These are phyloP conservation scores for Conger conger DNA, from an alignment of 2,113 vertebrate species.

Conservation along the genomic window DNA sequence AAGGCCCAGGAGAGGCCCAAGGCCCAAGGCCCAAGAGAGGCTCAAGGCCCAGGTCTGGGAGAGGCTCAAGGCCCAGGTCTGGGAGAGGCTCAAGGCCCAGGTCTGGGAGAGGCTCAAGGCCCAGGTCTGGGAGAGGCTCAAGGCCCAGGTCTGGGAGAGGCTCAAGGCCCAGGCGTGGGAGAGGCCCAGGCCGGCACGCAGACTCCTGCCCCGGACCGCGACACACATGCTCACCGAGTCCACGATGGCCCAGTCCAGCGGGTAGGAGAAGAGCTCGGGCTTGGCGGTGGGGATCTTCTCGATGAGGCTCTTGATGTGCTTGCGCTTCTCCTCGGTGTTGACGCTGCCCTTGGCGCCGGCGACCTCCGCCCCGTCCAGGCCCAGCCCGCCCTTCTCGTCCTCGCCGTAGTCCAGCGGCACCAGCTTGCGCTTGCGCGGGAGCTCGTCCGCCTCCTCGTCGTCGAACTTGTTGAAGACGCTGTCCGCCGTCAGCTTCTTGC, in stretches of 20 bases:
- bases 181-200: too few relatives aligned
- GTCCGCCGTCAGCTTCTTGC: conserved; percentile 95
- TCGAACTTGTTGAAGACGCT: conserved; percentile 98
- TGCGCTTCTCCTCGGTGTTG: conserved; percentile 94
- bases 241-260: conserved; percentile 96
- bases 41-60: too few relatives aligned
- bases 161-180: too few relatives aligned
- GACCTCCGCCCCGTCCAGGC: conserved; percentile 56
- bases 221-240: conserved; percentile 81
- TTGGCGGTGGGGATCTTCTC: conserved; percentile 98
- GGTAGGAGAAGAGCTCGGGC: conserved; percentile 95
- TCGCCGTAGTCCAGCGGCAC: conserved; percentile 97
- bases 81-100: too few relatives aligned
- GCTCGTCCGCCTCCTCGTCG: conserved; percentile 93
- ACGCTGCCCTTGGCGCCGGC: conserved; percentile 82
- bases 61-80: too few relatives aligned
- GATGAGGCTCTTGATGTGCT: conserved; percentile 97
- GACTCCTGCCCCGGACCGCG: not conserved
- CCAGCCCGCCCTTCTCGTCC: conserved; percentile 85
- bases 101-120: too few relatives aligned
- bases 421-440: conserved; percentile 91
- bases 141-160: too few relatives aligned
- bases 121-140: too few relatives aligned
- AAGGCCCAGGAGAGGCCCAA: too few relatives aligned
- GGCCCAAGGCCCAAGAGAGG: too few relatives aligned